Evolutionary conservation across 1,140 invertebrate genomes (phyloP).

Genomic region (Trichonephila inaurata): DNA sequence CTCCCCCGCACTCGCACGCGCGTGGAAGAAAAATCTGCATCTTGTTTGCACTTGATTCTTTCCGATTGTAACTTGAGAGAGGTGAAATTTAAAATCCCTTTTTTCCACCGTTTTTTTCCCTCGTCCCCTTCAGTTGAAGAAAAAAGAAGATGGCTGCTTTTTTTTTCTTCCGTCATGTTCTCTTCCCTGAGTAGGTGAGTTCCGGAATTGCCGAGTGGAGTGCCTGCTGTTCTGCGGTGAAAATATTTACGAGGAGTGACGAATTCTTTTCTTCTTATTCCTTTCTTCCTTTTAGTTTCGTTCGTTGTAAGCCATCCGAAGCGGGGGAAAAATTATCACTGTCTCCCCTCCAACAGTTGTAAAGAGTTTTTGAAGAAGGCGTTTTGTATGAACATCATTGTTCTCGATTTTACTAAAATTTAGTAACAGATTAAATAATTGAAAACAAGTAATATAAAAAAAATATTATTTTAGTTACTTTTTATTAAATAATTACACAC

Average conservation of each 20-base stretch:
- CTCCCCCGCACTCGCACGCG: too few species aligned
- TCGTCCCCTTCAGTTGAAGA: not conserved
- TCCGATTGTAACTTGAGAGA: conserved; percentile 62
- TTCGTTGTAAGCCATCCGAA: not conserved
- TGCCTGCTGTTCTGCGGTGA: not conserved
- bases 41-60: conserved; percentile 74
- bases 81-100: conserved; percentile 54
- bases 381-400: too few species aligned
- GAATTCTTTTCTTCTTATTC: not conserved
- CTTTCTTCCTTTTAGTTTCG: not conserved
- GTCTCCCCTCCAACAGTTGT: not conserved
- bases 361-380: too few species aligned
- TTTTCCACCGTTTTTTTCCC: not conserved
- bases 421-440: too few species aligned
- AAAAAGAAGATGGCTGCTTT: not conserved
- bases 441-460: too few species aligned
- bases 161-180: not conserved
- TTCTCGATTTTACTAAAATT: too few species aligned
- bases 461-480: too few species aligned
- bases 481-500: too few species aligned
- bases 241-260: not conserved
- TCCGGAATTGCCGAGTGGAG: not conserved
- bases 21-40: conserved; percentile 55
- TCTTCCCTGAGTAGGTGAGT: not conserved
- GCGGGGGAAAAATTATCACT: not conserved